These are phyloP conservation scores for Lutraria lutraria DNA, from an alignment of 2,888 invertebrate species.

Conservation along the genomic window DNA sequence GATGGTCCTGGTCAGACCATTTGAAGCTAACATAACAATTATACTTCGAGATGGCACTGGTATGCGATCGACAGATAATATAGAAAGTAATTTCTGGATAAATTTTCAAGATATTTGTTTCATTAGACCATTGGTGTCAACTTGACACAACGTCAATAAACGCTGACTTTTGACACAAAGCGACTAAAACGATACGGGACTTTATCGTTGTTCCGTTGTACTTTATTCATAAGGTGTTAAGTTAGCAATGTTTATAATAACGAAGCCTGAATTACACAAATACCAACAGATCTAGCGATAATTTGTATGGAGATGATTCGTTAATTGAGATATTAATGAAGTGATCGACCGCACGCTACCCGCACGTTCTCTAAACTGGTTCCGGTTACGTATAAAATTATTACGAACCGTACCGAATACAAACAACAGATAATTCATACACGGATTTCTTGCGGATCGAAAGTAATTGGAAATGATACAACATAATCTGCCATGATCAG, in stretches of 20 bases:
- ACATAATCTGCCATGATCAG: constrained; percentile 62
- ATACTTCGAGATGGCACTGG: not conserved
- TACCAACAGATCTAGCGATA: constrained; percentile 39
- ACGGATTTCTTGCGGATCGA: constrained; percentile 62
- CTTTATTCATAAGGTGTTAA: constrained; percentile 25
- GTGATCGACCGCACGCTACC: constrained; percentile 35
- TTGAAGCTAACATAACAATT: constrained; percentile 1
- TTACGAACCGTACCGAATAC: constrained; percentile 43
- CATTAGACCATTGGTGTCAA: constrained; percentile 26
- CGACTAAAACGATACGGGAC: not conserved
- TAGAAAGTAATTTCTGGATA: constrained; percentile 17
- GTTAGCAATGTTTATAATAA: constrained; percentile 33
- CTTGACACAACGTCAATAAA: constrained; percentile 31
- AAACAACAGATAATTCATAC: constrained; percentile 66
- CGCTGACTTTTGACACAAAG: not conserved
- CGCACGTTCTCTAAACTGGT: constrained; percentile 27
- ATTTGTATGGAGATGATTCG: constrained; percentile 46
- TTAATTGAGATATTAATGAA: constrained; percentile 61
- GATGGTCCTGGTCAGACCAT: not conserved
- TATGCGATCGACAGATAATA: constrained; percentile 19
- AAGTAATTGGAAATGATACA: constrained; percentile 64
- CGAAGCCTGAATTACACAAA: constrained; percentile 22
- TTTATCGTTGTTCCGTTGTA: not conserved
- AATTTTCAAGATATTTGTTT: constrained; percentile 16
- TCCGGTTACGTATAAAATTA: constrained; percentile 61